These are phyloP conservation scores for Dromas ardeola DNA, from an alignment of 2,113 vertebrate genomes.

Conservation along the genomic window DNA sequence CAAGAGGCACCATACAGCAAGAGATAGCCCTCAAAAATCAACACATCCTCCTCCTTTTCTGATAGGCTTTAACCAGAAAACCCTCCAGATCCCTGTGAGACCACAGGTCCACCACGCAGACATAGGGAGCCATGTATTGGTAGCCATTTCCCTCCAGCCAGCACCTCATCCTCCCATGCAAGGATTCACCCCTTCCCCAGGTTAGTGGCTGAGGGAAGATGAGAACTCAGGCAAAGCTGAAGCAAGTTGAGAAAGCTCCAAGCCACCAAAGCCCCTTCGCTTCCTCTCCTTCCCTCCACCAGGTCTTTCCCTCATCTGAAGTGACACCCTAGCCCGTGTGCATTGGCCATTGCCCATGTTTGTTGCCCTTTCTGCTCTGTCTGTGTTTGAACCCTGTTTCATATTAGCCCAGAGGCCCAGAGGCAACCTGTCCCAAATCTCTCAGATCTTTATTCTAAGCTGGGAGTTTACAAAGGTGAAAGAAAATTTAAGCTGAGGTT, in stretches of 20 bases:
- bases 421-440: neutral
- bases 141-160: neutral
- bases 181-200: neutral
- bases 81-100: neutral
- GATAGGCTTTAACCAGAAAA: neutral
- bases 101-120: neutral
- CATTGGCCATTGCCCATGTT: neutral
- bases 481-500: neutral
- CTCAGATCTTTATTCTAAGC: neutral
- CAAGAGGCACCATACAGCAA: neutral
- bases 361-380: neutral
- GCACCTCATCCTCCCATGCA: neutral
- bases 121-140: neutral
- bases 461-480: neutral
- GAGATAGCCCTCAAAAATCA: neutral
- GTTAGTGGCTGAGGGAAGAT: neutral
- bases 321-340: neutral
- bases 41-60: neutral
- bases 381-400: neutral
- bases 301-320: neutral
- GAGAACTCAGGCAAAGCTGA: neutral
- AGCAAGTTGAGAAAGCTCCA: neutral
- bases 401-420: neutral
- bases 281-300: neutral
- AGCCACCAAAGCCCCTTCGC: neutral